These are phyloP conservation scores for Agapetus fuscipes DNA, from an alignment of 2,888 invertebrate species.

Conservation along the genomic window DNA sequence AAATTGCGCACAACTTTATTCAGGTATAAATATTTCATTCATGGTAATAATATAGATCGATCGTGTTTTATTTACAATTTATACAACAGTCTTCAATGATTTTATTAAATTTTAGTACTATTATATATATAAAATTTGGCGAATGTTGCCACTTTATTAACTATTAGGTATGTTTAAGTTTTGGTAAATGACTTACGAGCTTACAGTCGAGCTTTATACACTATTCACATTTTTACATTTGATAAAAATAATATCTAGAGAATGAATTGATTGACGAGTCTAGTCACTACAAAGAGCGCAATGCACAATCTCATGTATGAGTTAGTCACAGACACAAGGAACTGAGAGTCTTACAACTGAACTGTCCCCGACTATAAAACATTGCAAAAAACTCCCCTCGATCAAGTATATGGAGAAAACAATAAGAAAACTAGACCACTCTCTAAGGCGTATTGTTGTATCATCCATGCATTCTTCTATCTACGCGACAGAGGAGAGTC, in stretches of 20 bases:
- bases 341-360: too few species aligned
- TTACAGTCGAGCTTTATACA: conserved; percentile 15
- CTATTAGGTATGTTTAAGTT: conserved; percentile 21
- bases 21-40: conserved; percentile 27
- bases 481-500: too few species aligned
- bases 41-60: conserved; percentile 43
- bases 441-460: too few species aligned
- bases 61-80: conserved; percentile 48
- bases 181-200: conserved; percentile 21
- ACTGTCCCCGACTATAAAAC: neutral
- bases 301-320: too few species aligned
- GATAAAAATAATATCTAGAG: conserved; percentile 13
- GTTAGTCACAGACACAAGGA: too few species aligned
- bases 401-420: conserved; percentile 4
- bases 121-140: conserved; percentile 19
- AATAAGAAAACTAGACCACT: too few species aligned
- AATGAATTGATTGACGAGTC: neutral
- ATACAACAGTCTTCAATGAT: conserved; percentile 45
- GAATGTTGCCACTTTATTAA: conserved; percentile 15
- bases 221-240: conserved; percentile 16
- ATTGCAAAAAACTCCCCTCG: neutral
- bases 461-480: too few species aligned
- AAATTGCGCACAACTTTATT: conserved; percentile 22
- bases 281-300: neutral
- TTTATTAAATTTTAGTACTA: conserved; percentile 17